Evolutionary conservation across 2,888 invertebrate genomes (phyloP).

Genomic region (Iselma pallidipennis): DNA sequence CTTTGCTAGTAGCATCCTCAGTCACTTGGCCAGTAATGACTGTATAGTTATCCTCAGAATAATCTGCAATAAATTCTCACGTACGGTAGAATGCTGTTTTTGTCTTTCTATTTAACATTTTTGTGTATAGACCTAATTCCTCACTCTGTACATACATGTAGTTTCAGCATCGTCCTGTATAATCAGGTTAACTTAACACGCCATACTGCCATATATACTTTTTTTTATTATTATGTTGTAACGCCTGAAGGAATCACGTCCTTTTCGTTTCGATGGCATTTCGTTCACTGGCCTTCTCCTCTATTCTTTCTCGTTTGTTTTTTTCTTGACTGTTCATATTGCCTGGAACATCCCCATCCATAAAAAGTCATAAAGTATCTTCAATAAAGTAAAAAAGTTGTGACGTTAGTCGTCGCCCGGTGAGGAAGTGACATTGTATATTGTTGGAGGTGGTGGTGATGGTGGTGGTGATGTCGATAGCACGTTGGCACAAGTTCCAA

Average conservation of each 20-base stretch:
- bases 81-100: too few species aligned
- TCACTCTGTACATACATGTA: neutral
- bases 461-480: neutral
- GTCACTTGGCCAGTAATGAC: slow-evolving; percentile 12
- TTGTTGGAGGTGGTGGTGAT: neutral
- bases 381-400: slow-evolving; percentile 23
- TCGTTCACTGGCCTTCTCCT: slow-evolving; percentile 1
- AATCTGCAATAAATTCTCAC: slow-evolving; percentile 12
- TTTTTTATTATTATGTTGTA: slow-evolving; percentile 26
- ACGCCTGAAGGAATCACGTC: slow-evolving; percentile 23
- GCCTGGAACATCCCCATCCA: slow-evolving; percentile 3
- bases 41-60: slow-evolving; percentile 8
- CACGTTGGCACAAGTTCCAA: neutral
- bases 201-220: slow-evolving; percentile 5
- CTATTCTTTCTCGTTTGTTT: neutral
- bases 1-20: slow-evolving; percentile 18
- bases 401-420: neutral
- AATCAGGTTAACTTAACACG: slow-evolving; percentile 1
- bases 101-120: too few species aligned
- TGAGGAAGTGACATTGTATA: neutral
- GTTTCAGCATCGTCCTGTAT: neutral
- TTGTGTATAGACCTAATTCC: too few species aligned
- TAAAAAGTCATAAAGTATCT: slow-evolving; percentile 19
- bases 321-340: slow-evolving; percentile 9
- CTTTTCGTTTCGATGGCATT: slow-evolving; percentile 4